phyloP scores from a whole-genome alignment of 2,113 vertebrate genomes.

The Sinocyclocheilus maitianheensis region DNA sequence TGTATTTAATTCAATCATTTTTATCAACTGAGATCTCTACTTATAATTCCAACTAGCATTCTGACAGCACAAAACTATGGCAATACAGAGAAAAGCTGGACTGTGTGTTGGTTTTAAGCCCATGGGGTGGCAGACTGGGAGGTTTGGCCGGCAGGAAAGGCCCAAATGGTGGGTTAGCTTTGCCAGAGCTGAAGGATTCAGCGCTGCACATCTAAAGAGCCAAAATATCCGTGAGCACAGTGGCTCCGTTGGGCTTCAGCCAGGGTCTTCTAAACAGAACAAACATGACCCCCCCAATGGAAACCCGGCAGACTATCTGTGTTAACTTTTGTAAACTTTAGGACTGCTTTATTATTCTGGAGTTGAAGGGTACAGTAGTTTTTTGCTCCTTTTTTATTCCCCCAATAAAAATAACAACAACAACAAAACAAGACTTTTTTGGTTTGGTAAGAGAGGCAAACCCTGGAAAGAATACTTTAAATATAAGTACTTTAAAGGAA shows the following conservation, averaged over 20 bases:
- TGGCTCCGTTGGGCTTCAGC: conserved; percentile 57
- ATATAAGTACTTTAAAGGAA: too few relatives aligned
- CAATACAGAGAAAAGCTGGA: conserved; percentile 12
- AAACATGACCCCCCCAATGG: conserved; percentile 65
- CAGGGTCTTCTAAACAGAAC: conserved; percentile 66
- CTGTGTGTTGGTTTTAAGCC: conserved; percentile 38
- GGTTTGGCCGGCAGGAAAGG: conserved; percentile 59
- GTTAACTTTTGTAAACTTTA: conserved; percentile 22
- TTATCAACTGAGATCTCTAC: not conserved
- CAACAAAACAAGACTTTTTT: too few relatives aligned
- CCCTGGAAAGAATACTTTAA: too few relatives aligned
- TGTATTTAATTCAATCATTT: not conserved
- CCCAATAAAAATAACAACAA: not conserved
- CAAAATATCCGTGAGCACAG: conserved; percentile 37
- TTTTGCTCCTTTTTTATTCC: not conserved
- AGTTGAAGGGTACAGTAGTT: not conserved
- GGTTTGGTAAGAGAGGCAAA: not conserved
- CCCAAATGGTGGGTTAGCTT: conserved; percentile 49
- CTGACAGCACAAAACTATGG: not conserved
- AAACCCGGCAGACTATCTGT: conserved; percentile 45
- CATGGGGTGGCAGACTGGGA: conserved; percentile 45
- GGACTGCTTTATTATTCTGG: conserved; percentile 15
- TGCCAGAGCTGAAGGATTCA: conserved; percentile 63
- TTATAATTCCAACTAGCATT: not conserved
- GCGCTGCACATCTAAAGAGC: conserved; percentile 38